These are phyloP conservation scores for Synergus umbraculus DNA, from an alignment of 2,888 invertebrate genomes.

Conservation along the genomic window DNA sequence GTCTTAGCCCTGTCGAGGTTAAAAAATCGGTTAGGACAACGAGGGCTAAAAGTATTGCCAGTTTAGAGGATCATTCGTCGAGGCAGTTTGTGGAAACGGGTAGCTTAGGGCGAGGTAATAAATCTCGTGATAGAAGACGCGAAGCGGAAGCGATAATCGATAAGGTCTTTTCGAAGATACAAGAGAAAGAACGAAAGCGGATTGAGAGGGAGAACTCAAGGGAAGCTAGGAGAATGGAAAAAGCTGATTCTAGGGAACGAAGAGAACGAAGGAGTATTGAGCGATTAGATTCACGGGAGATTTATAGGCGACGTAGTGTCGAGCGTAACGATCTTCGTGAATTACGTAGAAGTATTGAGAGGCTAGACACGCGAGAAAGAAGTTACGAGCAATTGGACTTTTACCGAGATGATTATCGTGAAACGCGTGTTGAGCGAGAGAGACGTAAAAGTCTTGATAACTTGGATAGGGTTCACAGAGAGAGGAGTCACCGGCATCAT, in stretches of 20 bases:
- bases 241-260: constrained; percentile 63
- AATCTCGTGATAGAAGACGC: constrained; percentile 63
- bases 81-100: constrained; percentile 70
- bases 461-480: constrained; percentile 57
- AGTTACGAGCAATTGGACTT: constrained; percentile 65
- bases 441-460: constrained; percentile 66
- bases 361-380: constrained; percentile 65
- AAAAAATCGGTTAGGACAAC: constrained; percentile 62
- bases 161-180: constrained; percentile 60
- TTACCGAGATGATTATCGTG: constrained; percentile 59
- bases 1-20: constrained; percentile 69
- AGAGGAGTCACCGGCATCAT: constrained; percentile 51
- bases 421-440: constrained; percentile 66
- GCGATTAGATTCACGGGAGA: constrained; percentile 62
- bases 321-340: constrained; percentile 66
- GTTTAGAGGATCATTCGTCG: constrained; percentile 68
- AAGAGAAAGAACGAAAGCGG: constrained; percentile 69
- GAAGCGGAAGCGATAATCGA: constrained; percentile 65
- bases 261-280: constrained; percentile 62
- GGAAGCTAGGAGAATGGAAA: constrained; percentile 63
- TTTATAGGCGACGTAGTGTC: constrained; percentile 56
- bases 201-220: constrained; percentile 66
- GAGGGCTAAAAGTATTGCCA: constrained; percentile 71
- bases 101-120: constrained; percentile 70
- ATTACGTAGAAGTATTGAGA: constrained; percentile 69